These are phyloP conservation scores for Dichetophora obliterata DNA, from an alignment of 2,888 invertebrate species.

Conservation along the genomic window DNA sequence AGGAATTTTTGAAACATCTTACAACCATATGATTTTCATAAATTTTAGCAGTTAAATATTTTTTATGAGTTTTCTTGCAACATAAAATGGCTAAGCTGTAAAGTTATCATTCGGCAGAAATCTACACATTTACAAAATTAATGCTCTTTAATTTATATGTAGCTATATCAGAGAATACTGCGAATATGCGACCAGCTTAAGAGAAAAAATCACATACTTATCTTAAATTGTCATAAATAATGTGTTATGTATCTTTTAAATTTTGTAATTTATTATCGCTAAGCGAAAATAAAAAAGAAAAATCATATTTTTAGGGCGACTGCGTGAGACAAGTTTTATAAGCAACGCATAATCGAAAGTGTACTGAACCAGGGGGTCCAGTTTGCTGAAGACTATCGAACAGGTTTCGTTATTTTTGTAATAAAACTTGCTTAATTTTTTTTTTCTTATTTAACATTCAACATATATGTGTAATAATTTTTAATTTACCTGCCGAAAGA, in stretches of 20 bases:
- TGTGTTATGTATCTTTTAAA: constrained; percentile 41
- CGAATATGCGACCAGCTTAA: not conserved
- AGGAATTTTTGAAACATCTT: not conserved
- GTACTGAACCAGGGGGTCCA: constrained; percentile 26
- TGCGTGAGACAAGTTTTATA: constrained; percentile 23
- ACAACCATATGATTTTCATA: not conserved
- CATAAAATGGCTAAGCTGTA: not conserved
- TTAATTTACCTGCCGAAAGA: constrained; percentile 35
- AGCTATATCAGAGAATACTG: not conserved
- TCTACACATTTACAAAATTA: constrained; percentile 17
- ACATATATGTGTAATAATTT: constrained; percentile 42
- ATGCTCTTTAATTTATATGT: not conserved
- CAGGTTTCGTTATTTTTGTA: constrained; percentile 42
- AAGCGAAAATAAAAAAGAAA: not conserved
- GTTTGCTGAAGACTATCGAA: not conserved
- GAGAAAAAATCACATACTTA: constrained; percentile 3
- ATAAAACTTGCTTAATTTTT: constrained; percentile 8
- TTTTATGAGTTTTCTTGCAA: not conserved
- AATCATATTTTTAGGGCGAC: not conserved
- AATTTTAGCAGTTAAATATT: not conserved
- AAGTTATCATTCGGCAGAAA: constrained; percentile 25
- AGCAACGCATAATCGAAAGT: constrained; percentile 45
- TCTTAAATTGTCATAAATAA: constrained; percentile 45
- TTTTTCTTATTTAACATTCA: not conserved
- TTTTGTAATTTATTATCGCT: constrained; percentile 40